Evolutionary conservation across 2,113 vertebrate species (phyloP).

Genomic region (Pholis gunnellus): DNA sequence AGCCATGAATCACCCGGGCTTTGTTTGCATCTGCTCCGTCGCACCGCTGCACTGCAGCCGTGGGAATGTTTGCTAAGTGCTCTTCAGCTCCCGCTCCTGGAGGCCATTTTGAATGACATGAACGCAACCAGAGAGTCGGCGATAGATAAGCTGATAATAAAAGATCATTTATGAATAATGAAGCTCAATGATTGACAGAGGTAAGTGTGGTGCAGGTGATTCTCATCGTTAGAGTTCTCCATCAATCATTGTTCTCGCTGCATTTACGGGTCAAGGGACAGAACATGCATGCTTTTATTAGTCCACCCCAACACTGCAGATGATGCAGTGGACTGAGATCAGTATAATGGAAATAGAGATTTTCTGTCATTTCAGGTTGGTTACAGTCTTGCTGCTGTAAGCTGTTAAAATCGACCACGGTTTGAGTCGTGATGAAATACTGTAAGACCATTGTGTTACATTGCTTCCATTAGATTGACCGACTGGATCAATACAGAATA

Average conservation of each 20-base stretch:
- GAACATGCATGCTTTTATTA: neutral
- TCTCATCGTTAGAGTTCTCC: conserved; percentile 3
- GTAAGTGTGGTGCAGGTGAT: conserved; percentile 5
- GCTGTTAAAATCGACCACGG: conserved; percentile 29
- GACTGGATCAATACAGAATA: conserved; percentile 45
- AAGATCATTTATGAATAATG: conserved; percentile 21
- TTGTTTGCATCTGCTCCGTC: conserved; percentile 64
- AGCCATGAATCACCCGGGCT: conserved; percentile 64
- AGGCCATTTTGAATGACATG: conserved; percentile 46
- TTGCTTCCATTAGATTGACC: conserved; percentile 7
- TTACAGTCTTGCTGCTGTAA: conserved; percentile 30
- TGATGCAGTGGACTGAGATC: conserved; percentile 28
- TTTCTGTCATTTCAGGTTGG: conserved; percentile 60
- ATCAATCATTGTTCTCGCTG: conserved; percentile 24
- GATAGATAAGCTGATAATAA: conserved; percentile 33
- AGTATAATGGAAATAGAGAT: conserved; percentile 59
- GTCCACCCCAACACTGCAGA: neutral
- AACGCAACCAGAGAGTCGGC: conserved; percentile 33
- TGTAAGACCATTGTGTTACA: conserved; percentile 14
- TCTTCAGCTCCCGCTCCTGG: conserved; percentile 48
- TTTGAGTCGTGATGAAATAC: conserved; percentile 24
- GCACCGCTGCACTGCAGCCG: conserved; percentile 35
- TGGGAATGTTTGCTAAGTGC: conserved; percentile 50
- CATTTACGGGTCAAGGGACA: neutral
- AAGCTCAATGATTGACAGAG: conserved; percentile 36